These are phyloP conservation scores for Elymnias hypermnestra DNA, from an alignment of 1,140 invertebrate genomes.

Conservation along the genomic window DNA sequence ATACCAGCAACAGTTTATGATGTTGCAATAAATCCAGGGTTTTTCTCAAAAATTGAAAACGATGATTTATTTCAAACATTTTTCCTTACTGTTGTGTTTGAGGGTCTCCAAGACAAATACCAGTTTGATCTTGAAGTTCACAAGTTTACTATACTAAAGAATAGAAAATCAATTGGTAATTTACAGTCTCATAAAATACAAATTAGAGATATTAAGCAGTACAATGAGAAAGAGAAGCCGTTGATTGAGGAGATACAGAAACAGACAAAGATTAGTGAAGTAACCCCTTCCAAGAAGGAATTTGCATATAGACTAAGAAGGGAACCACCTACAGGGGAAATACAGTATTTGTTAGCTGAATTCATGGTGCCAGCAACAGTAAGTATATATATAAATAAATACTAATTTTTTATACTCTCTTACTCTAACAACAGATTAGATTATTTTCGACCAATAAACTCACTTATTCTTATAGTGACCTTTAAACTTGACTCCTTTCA, in stretches of 20 bases:
- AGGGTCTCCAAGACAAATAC: slow-evolving; percentile 83
- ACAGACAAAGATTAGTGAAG: slow-evolving; percentile 32
- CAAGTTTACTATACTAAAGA: slow-evolving; percentile 77
- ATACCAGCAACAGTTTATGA: slow-evolving; percentile 83
- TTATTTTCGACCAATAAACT: too few species aligned
- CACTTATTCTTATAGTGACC: too few species aligned
- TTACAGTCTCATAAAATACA: slow-evolving; percentile 84
- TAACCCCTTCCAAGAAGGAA: slow-evolving; percentile 36
- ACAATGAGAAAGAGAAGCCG: slow-evolving; percentile 48
- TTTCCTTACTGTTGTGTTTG: slow-evolving; percentile 84
- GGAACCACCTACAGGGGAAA: slow-evolving; percentile 62
- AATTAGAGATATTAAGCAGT: slow-evolving; percentile 77
- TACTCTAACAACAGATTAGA: too few species aligned
- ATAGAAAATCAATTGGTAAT: slow-evolving; percentile 82
- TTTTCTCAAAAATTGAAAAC: slow-evolving; percentile 82
- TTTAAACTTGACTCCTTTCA: too few species aligned
- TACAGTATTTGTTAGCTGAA: slow-evolving; percentile 72
- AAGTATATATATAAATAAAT: too few species aligned
- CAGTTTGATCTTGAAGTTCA: slow-evolving; percentile 79
- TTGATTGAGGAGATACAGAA: slow-evolving; percentile 77
- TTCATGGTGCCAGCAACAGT: slow-evolving; percentile 77
- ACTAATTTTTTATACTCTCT: too few species aligned
- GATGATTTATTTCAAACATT: slow-evolving; percentile 85
- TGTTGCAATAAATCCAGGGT: slow-evolving; percentile 85
- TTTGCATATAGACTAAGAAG: slow-evolving; percentile 69